A percentile compares a stretch with the other conserved stretches of the same genome.
phyloP scores from a whole-genome alignment of 2,113 vertebrate genomes.

The Carlito syrichta region DNA sequence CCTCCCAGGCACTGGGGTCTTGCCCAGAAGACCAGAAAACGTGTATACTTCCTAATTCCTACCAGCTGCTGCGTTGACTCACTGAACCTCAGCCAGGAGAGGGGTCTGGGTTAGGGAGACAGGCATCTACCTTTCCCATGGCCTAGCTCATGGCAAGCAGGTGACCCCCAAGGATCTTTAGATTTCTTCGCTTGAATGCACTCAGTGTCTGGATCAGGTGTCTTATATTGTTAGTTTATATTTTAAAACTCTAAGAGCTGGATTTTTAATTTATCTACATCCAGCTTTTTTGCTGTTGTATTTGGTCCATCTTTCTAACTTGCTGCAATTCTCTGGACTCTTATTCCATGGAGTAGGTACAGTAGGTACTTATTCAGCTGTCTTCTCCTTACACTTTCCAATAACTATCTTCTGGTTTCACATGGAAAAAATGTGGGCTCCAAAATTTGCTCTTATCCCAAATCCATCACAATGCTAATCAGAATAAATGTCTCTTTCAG shows the following conservation, averaged over 20 bases:
- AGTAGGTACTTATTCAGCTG: neutral
- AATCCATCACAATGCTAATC: neutral
- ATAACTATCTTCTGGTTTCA: neutral
- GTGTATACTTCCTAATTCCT: neutral
- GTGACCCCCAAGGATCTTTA: neutral
- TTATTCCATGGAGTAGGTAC: neutral
- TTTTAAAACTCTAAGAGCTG: neutral
- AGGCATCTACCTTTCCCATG: neutral
- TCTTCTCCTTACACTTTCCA: neutral
- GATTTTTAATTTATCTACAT: neutral
- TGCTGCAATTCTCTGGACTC: neutral
- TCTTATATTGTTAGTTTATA: neutral
- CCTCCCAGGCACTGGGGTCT: neutral
- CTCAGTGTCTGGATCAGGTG: neutral
- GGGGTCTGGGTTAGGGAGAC: accelerated
- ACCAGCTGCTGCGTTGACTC: neutral
- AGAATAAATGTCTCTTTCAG: neutral
- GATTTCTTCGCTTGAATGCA: neutral
- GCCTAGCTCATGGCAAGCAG: neutral
- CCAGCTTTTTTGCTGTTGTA: neutral
- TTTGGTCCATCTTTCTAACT: neutral
- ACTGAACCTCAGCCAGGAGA: neutral
- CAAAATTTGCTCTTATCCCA: neutral
- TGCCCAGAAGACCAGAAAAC: neutral
- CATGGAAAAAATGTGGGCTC: neutral